Evolutionary conservation across 2,888 invertebrate genomes (phyloP).

Genomic region (Torymus aiolomorphi): DNA sequence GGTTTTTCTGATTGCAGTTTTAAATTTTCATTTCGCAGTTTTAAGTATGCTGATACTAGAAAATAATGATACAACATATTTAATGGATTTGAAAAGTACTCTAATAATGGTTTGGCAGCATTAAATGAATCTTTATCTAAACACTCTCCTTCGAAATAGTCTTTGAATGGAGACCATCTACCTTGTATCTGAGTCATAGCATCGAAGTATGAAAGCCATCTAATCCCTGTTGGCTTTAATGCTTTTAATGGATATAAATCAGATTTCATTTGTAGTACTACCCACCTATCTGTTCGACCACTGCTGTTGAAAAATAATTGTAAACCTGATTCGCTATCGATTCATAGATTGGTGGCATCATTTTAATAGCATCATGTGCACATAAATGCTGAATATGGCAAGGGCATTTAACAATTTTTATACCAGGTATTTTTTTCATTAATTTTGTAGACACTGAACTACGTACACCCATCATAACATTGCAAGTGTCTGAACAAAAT

Average conservation of each 20-base stretch:
- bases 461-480: too few relatives aligned
- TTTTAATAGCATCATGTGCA: too few relatives aligned
- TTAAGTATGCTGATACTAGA: neutral
- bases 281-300: too few relatives aligned
- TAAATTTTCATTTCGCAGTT: neutral
- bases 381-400: too few relatives aligned
- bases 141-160: neutral
- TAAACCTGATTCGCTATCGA: too few relatives aligned
- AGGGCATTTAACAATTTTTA: too few relatives aligned
- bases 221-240: neutral
- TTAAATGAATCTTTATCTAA: neutral
- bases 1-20: neutral
- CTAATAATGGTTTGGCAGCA: neutral
- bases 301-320: too few relatives aligned
- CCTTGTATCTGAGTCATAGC: neutral
- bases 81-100: neutral
- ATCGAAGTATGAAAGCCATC: neutral
- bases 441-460: too few relatives aligned
- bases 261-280: neutral
- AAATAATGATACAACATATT: neutral
- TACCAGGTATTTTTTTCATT: too few relatives aligned
- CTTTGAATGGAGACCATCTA: neutral
- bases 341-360: too few relatives aligned
- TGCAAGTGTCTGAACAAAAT: too few relatives aligned
- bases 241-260: neutral